A percentile compares a stretch with the other conserved stretches of the same genome.
These are phyloP conservation scores for Ardeotis arabs DNA, from an alignment of 2,113 vertebrate genomes.

Conservation along the genomic window DNA sequence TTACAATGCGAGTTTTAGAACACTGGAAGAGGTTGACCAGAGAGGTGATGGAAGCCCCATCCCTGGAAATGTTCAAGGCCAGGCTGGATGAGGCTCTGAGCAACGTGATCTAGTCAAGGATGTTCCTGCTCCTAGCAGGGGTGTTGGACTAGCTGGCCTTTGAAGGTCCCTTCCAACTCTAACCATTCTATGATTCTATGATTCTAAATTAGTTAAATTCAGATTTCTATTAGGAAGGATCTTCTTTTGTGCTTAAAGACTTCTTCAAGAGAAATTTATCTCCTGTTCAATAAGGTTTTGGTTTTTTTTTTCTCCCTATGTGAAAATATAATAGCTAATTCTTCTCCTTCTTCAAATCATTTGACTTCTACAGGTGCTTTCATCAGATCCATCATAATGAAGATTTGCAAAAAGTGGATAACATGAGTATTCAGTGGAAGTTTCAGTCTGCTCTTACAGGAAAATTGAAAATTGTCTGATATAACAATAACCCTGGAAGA, in stretches of 20 bases:
- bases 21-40: no score
- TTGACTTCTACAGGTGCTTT: background rate
- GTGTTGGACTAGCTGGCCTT: no score
- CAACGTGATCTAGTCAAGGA: no score
- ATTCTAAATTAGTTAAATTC: background rate
- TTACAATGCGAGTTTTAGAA: no score
- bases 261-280: background rate
- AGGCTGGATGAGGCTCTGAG: no score
- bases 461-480: background rate
- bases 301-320: accelerated
- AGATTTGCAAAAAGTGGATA: background rate
- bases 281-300: background rate
- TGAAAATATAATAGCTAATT: background rate
- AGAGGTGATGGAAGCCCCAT: no score
- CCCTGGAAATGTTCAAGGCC: no score
- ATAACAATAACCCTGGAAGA: background rate
- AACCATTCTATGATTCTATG: no score
- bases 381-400: background rate
- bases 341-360: background rate
- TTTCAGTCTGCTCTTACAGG: background rate
- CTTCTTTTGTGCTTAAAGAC: background rate
- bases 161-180: no score
- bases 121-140: no score
- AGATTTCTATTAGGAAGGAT: background rate
- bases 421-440: background rate